Conservation (phyloP, 2,113 vertebrate species). For the Propithecus coquereli region DNA sequence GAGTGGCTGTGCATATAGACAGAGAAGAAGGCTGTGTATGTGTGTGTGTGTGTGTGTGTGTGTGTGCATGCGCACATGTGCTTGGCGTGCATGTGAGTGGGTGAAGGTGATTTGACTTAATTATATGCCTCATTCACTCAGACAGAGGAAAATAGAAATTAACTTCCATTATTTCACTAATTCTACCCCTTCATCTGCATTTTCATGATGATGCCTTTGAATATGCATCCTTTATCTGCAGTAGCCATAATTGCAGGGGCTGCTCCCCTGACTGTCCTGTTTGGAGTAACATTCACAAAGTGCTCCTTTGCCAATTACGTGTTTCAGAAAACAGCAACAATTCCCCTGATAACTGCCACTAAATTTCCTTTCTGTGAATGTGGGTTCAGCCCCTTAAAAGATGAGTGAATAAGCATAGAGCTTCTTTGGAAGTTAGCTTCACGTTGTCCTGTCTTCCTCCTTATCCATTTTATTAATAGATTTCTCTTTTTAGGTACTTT, state of each 20-base stretch:
- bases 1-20: neutral
- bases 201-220: conserved; percentile 16
- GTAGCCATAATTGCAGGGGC: conserved; percentile 11
- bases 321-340: conserved; percentile 23
- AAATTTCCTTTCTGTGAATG: neutral
- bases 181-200: conserved; percentile 21
- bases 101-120: conserved; percentile 65
- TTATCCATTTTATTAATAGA: neutral
- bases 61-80: rapidly evolving
- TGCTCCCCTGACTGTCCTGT: neutral
- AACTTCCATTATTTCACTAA: conserved; percentile 64
- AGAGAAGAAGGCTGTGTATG: neutral
- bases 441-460: neutral
- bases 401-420: neutral
- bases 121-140: conserved; percentile 55
- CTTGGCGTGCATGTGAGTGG: conserved; percentile 8
- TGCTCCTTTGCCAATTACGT: conserved; percentile 18
- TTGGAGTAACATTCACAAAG: neutral
- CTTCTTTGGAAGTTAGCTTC: neutral
- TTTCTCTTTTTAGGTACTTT: neutral
- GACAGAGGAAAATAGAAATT: conserved; percentile 69
- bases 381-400: neutral
- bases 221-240: neutral
- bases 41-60: neutral
- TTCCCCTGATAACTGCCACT: neutral